Percentiles rank a stretch among this genome's conserved stretches.
phyloP scores from a whole-genome alignment of 2,797 vertebrate genomes.

The Lacerta viridis region DNA sequence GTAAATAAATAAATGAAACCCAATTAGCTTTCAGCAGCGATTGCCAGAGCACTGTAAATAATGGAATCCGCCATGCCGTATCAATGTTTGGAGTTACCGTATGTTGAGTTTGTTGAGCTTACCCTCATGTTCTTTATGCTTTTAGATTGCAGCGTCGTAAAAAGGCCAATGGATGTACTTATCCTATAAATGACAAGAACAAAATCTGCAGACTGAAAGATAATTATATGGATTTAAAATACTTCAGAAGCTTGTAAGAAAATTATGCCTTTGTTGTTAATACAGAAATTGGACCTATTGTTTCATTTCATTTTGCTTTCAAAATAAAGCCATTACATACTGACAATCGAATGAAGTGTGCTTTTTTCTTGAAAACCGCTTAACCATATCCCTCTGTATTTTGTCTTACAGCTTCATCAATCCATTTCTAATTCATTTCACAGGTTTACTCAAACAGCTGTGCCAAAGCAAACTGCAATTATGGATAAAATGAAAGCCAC shows the following conservation, averaged over 20 bases:
- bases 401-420: conserved; percentile 75
- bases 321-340: conserved; percentile 68
- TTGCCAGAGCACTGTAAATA: conserved; percentile 39
- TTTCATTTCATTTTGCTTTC: conserved; percentile 68
- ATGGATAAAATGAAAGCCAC: conserved; percentile 72
- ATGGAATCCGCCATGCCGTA: conserved; percentile 47
- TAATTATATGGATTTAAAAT: conserved; percentile 66
- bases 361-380: conserved; percentile 64
- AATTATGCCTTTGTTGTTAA: conserved; percentile 49
- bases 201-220: conserved; percentile 65
- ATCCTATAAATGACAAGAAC: conserved; percentile 47
- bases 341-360: conserved; percentile 68
- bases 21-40: conserved; percentile 50
- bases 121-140: conserved; percentile 23
- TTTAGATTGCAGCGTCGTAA: conserved; percentile 39
- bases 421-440: conserved; percentile 77
- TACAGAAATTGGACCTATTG: conserved; percentile 65
- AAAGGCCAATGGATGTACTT: conserved; percentile 43
- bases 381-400: conserved; percentile 68
- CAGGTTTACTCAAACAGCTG: conserved; percentile 77
- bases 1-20: conserved; percentile 28
- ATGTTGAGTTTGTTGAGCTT: conserved; percentile 41
- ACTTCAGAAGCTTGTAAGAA: conserved; percentile 64
- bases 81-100: conserved; percentile 34
- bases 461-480: conserved; percentile 72